phyloP scores from a whole-genome alignment of 2,888 invertebrate genomes.

The Epinotia nisella region DNA sequence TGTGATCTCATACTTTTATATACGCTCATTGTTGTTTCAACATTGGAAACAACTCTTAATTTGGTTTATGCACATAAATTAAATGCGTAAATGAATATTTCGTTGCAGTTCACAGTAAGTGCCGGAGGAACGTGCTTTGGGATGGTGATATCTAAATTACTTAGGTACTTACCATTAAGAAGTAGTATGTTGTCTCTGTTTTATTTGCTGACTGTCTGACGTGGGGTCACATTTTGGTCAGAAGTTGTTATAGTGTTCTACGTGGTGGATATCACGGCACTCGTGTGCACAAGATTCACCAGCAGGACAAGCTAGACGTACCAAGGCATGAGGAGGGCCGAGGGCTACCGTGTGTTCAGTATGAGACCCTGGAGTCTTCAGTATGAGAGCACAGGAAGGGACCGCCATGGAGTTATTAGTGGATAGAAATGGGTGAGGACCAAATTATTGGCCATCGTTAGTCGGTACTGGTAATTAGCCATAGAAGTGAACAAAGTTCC shows the following conservation, averaged over 20 bases:
- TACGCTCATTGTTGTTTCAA: slow-evolving; percentile 21
- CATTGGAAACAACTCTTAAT: slow-evolving; percentile 12
- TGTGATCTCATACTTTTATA: slow-evolving; percentile 70
- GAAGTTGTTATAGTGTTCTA: background rate
- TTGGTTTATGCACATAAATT: slow-evolving; percentile 17
- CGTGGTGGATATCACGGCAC: no score
- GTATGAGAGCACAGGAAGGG: no score
- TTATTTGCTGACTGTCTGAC: slow-evolving; percentile 9
- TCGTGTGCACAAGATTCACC: no score
- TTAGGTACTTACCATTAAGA: background rate
- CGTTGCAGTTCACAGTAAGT: background rate
- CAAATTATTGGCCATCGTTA: no score
- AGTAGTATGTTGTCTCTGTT: slow-evolving; percentile 3
- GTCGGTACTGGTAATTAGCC: no score
- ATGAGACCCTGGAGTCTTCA: no score
- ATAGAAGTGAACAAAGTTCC: no score
- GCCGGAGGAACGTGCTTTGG: background rate
- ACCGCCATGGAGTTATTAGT: no score
- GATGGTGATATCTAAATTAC: slow-evolving; percentile 18
- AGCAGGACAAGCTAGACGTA: no score
- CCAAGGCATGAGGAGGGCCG: no score
- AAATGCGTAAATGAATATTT: slow-evolving; percentile 21
- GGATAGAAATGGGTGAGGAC: no score
- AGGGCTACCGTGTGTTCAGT: no score
- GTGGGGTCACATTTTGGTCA: background rate